Conservation (phyloP, 2,113 vertebrate species). For the Cyanistes caeruleus region DNA sequence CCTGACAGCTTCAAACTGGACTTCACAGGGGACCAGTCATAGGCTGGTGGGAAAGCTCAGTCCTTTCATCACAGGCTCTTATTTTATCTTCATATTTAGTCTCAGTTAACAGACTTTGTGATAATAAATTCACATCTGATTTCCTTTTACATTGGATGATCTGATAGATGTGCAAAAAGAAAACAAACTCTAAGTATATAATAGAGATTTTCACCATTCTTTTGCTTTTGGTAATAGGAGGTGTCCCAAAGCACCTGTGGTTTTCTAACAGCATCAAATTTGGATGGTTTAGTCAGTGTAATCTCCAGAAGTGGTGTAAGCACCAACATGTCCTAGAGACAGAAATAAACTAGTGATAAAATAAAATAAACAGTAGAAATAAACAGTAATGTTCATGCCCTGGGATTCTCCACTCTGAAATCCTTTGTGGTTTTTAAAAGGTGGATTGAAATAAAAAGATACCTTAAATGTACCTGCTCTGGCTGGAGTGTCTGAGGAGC, state of each 20-base stretch:
- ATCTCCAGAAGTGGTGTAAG: not conserved
- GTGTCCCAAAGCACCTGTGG: not conserved
- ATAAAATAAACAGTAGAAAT: not conserved
- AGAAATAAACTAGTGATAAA: not conserved
- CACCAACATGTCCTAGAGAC: not conserved
- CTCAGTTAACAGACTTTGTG: not conserved
- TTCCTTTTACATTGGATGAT: not conserved
- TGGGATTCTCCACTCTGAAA: not conserved
- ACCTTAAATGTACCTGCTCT: not conserved
- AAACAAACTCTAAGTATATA: not conserved
- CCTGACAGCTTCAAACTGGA: not conserved
- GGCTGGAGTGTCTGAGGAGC: not conserved
- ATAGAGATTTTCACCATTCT: not conserved
- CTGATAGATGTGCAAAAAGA: not conserved
- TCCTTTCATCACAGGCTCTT: not conserved
- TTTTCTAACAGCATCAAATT: not conserved
- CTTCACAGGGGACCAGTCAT: not conserved
- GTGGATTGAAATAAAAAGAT: not conserved
- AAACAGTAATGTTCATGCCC: not conserved
- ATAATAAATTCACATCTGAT: not conserved
- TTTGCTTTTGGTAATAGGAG: not conserved
- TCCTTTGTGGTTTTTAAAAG: not conserved
- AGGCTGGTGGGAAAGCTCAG: not conserved
- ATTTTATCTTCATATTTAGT: not conserved
- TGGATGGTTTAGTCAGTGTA: not conserved